Evolutionary conservation across 2,113 vertebrate genomes (phyloP), one percentile per base, ranked within the genome.

Genomic region (Sialia sialis): DNA sequence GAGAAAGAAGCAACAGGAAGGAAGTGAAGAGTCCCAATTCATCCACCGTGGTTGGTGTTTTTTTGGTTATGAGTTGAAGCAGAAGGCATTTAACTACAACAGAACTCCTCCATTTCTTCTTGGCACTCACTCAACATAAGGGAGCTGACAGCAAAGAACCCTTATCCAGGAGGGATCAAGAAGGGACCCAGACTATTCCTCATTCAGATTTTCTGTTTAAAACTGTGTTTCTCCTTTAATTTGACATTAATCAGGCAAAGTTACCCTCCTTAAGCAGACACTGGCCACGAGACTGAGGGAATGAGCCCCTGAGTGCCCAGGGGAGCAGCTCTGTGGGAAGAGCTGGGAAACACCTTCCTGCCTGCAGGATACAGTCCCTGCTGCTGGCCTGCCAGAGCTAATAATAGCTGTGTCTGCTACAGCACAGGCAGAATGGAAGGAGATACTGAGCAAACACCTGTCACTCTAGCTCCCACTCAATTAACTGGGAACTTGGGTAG

Each of bases 61-160:
- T 88, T 90, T 49, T 94, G 74, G 81, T 87, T 91, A 84, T 84
- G 91, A 92, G 74, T 84, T 75, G 87, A 94, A 93, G 91, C 96
- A 96, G 91, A 93, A 95, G 94, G 81, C 84, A 92, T 89, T 95
- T 92, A 87, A 91, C 81, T 83, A 93, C 87, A 95, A 95, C 91
- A 94, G 34, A 94, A 94, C 93, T 96, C 87, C 84, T 92, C 89
- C 91, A 79, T 91, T 89, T 79, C 93, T 93, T 94, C 91, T 49
- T 89, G 89, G 70, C 89, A 70, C 77, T 93, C 87, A 58, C 74
- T 92, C 64, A 93, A 70, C 96, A 94, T 91, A 93, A 94, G 91
- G 84, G 93, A 93, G 89, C 91, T 96, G 96, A 95, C 94, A 97
- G 91, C 87, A 95, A 79, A 92, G 89, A 85, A 90, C 84, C 84